Evolutionary conservation across 2,113 vertebrate genomes (phyloP), one percentile per base, ranked within the genome.

Genomic region (Benitochromis conjunctus): DNA sequence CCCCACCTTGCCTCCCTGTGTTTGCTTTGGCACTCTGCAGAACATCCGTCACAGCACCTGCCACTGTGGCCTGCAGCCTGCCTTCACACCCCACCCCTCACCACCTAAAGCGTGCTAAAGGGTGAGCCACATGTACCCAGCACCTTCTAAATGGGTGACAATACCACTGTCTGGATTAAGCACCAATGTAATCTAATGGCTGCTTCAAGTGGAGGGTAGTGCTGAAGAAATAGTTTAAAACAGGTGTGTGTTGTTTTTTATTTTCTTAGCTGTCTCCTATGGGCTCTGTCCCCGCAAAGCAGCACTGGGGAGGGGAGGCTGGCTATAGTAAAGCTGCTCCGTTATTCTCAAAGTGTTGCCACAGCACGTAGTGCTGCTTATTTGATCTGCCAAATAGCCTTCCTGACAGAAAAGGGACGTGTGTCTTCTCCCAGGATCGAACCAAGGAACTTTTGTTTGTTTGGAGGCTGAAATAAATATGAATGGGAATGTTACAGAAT

Each of bases 1-100:
- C 90, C 92, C 89, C 86, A 90, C 87, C 92, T 93, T 78, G 29
- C 88, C 83, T 87, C 46, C 48, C 88, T 80, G 81, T 93, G 93
- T 95, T 95, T 95, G 85, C 86, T 92, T 94, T 94, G 92, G 94
- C 95, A 92, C 89, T 88, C 80, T 78, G 18, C 51, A 43, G 88
- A 69, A 91, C 94, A 96, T 96, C 91, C 89, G 83, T 95, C 95
- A 95, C 81, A 91, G 86, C 95, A 96, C 95, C 94, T 96, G 96
- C 93, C 93, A 91, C 84, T 88, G 85, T 31, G 48, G 91, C 87
- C 85, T 34, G 80, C 56, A 57, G 89, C 85, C 80, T 87, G 90
- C 93, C 85, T 92, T 87, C 88, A 79, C 79, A 86, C 90, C 78
- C n/a, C 62, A 66, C 64, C 38, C 64, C 36, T 69, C 86, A 93